These are phyloP conservation scores for Siniperca chuatsi DNA, from an alignment of 2,113 vertebrate genomes.

Conservation along the genomic window DNA sequence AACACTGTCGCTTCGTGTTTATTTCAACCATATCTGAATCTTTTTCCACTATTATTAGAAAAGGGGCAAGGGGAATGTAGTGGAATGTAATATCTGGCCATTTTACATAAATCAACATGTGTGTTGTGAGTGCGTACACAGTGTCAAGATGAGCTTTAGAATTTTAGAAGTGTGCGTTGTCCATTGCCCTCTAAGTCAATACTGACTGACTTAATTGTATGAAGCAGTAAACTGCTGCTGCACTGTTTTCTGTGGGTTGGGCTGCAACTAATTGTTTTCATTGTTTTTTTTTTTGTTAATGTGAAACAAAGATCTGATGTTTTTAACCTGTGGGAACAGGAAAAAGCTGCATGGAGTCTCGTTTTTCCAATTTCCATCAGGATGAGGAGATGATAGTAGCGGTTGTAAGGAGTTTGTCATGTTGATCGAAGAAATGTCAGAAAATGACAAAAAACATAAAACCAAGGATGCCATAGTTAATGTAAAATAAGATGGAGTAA, in stretches of 20 bases:
- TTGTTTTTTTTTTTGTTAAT: too few relatives aligned
- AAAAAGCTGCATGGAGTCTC: too few relatives aligned
- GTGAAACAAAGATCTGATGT: too few relatives aligned
- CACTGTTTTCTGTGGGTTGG: not conserved
- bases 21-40: constrained; percentile 14
- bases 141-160: not conserved
- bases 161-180: not conserved
- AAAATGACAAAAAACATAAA: too few relatives aligned
- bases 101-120: not conserved
- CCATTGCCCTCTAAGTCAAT: not conserved
- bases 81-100: not conserved
- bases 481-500: too few relatives aligned
- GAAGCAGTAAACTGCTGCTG: not conserved
- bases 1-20: constrained; percentile 41
- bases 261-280: not conserved
- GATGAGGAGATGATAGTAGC: too few relatives aligned
- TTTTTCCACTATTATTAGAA: constrained; percentile 29
- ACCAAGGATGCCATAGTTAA: too few relatives aligned
- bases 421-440: too few relatives aligned
- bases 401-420: too few relatives aligned
- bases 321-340: too few relatives aligned
- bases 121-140: not conserved
- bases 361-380: too few relatives aligned
- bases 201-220: not conserved
- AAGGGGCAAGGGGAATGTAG: not conserved